Conservation (phyloP, 2,888 invertebrate species). For the Pristionchus fissidentatus region DNA sequence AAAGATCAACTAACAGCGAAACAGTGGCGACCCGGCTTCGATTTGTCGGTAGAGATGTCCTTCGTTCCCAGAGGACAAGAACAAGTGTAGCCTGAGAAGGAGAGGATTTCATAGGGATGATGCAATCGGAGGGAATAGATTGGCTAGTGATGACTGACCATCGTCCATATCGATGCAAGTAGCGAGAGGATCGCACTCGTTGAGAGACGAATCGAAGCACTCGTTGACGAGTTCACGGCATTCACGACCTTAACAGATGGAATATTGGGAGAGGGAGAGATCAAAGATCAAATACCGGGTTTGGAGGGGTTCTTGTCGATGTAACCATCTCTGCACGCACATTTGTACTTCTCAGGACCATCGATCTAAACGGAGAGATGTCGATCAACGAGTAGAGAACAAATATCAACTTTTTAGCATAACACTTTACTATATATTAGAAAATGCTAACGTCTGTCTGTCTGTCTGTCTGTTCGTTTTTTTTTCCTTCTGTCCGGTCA, state of each 20-base stretch:
- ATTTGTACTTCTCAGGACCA: slow-evolving; percentile 76
- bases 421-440: no score
- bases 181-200: slow-evolving; percentile 68
- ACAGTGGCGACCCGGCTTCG: slow-evolving; percentile 66
- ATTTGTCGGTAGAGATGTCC: slow-evolving; percentile 67
- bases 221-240: slow-evolving; percentile 69
- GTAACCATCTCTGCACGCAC: slow-evolving; percentile 88
- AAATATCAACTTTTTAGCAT: not conserved
- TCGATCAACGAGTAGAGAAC: no score
- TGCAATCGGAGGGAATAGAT: not conserved
- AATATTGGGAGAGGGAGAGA: not conserved
- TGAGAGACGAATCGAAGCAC: slow-evolving; percentile 64
- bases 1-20: slow-evolving; percentile 53
- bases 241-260: slow-evolving; percentile 9
- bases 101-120: not conserved
- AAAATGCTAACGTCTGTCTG: no score
- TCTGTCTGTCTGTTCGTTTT: no score
- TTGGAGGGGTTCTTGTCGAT: slow-evolving; percentile 79
- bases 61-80: slow-evolving; percentile 63
- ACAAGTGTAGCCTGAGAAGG: slow-evolving; percentile 64
- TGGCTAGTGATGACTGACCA: not conserved
- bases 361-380: no score
- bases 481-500: no score
- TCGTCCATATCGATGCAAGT: slow-evolving; percentile 60
- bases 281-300: slow-evolving; percentile 51